Evolutionary conservation across 2,113 vertebrate species (phyloP), one percentile per base, ranked within the genome.

Genomic region (Brachyistius frenatus): DNA sequence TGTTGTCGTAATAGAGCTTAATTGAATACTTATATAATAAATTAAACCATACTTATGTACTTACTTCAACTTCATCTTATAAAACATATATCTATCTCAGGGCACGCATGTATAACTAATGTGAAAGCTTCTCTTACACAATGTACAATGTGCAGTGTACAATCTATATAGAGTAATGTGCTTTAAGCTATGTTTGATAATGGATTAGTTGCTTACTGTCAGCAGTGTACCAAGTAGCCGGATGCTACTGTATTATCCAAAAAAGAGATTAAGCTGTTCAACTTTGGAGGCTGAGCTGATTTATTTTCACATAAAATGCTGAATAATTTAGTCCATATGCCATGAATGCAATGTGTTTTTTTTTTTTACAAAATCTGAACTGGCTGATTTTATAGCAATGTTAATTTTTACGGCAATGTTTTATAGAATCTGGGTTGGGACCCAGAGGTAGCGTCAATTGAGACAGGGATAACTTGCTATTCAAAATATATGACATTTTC

Each of bases 371-470:
- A 71, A 86, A 66, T 61, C 31, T 79, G 53, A 33, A 83, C 61
- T 36, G 15, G 13, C 50, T 76, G 11, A 3, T 66, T 79, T 83
- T 76, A 84, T 15, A 67, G 47, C 70, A 37, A 50, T 73, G 56
- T 75, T 85, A 53, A 65, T 81, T 78, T 89, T 66, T 74, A 65
- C 55, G 71, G 56, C 44, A 41, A 7, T n/a, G 50, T 76, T 86
- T 86, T 61, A 78, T 52, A 55, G 71, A 86, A 84, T 78, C 78
- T 86, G 53, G 67, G 72, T 68, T 80, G 71, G 57, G 57, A 80
- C 78, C 66, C 63, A 66, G 58, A 86, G 63, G 73, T 67, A 76
- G 73, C 44, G 44, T 70, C 32, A 73, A 65, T 73, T 56, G 50
- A 87, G 55, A 73, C 58, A 73, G 56, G 23, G 50, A 57, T 52